Conservation (phyloP, 2,888 invertebrate species). For the Halictus ligatus region DNA sequence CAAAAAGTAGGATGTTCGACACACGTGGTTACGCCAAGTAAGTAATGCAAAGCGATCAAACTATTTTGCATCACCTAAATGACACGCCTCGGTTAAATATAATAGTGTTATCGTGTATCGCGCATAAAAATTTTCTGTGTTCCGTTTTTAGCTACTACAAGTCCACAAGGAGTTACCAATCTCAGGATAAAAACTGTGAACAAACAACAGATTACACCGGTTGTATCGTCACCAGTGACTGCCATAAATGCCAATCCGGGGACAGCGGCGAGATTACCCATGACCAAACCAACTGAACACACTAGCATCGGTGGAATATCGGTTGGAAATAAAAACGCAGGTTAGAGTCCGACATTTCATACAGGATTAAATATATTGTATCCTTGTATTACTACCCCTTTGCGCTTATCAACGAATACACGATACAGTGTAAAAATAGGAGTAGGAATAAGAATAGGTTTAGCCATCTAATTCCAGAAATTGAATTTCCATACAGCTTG, state of each 20-base stretch:
- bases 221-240: slow-evolving; percentile 15
- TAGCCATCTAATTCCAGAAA: not conserved
- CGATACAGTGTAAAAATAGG: not conserved
- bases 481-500: slow-evolving; percentile 66
- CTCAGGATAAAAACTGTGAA: slow-evolving; percentile 74
- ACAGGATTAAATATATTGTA: not conserved
- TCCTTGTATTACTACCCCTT: not conserved
- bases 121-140: not conserved
- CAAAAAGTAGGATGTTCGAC: slow-evolving; percentile 67
- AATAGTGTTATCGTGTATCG: not conserved
- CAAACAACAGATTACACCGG: slow-evolving; percentile 78
- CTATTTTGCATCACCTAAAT: not conserved
- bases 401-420: not conserved
- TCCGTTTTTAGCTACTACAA: slow-evolving; percentile 70
- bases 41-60: slow-evolving; percentile 28
- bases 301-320: slow-evolving; percentile 90
- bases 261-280: slow-evolving; percentile 13
- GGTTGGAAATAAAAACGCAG: slow-evolving; percentile 78
- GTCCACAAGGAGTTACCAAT: slow-evolving; percentile 75
- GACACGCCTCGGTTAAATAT: not conserved
- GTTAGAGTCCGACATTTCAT: slow-evolving; percentile 57
- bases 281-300: slow-evolving; percentile 88
- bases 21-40: slow-evolving; percentile 75
- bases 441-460: not conserved
- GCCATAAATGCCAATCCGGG: slow-evolving; percentile 20